phyloP scores from a whole-genome alignment of 2,797 vertebrate genomes.

The Pristis pectinata region DNA sequence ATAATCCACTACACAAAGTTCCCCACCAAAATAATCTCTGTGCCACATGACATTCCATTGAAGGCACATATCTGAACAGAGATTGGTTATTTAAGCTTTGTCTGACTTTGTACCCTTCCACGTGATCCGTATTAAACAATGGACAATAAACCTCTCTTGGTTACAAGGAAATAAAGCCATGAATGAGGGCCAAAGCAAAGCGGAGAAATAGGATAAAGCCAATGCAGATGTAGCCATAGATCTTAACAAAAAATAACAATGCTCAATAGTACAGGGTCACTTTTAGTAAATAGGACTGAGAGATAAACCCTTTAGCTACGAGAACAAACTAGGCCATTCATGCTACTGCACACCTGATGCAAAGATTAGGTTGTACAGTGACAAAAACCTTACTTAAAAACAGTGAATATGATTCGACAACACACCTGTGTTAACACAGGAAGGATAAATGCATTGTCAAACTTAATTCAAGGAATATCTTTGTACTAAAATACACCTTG shows the following conservation, averaged over 20 bases:
- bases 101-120: background rate
- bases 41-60: background rate
- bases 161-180: conserved; percentile 20
- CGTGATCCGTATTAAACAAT: background rate
- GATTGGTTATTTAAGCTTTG: background rate
- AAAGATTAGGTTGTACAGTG: conserved; percentile 42
- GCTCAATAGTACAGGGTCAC: background rate
- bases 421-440: background rate
- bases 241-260: conserved; percentile 1
- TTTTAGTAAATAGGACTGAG: conserved; percentile 42
- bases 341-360: conserved; percentile 40
- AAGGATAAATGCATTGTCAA: background rate
- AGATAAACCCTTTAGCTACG: conserved; percentile 34
- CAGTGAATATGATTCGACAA: background rate
- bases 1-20: background rate
- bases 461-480: background rate
- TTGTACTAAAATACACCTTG: background rate
- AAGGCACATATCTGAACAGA: background rate
- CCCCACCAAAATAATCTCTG: background rate
- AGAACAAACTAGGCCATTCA: conserved; percentile 41
- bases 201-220: background rate
- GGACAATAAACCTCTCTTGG: conserved; percentile 3
- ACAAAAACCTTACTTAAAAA: background rate
- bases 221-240: background rate
- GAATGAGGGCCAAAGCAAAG: background rate